Base-by-base conservation (phyloP, 92 coral and sea anemone species). In the Blastomussa wellsi region DNA sequence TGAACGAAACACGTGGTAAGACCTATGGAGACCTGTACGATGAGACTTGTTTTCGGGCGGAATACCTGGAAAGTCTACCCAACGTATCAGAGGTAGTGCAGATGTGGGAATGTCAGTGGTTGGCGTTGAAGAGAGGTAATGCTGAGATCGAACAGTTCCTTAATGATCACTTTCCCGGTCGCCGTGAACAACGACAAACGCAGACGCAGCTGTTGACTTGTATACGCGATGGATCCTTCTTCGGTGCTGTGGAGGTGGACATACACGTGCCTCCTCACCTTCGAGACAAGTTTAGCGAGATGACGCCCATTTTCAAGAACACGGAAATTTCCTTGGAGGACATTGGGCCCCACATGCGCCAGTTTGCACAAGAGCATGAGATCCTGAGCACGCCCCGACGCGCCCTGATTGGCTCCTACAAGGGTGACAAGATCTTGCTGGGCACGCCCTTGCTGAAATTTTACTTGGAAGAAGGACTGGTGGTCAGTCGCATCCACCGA, bases 271-370 rank as follows among this genome's bases (percentile, higher is more conserved):
- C 90, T 0, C 80, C 57, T 22, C n/a, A 83, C 26, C 77, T 86
- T 41, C 76, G 79, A n/a, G 79, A 76, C 1, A 86, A 73, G 36
- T 86, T 86, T 57, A 17, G 29, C 5, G 49, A 36, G n/a, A 37
- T 70, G 75, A 37, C 73, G 29, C 91, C 91, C 22, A 70, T 88
- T 28, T 88, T 89, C 37, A 84, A 74, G 29, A 89, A 89, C 51
- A 53, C 49, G 2, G 64, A 79, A 29, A 75, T 89, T 3, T 24
- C 72, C 11, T 67, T 87, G 1, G 83, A 75, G 19, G 81, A 83
- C 29, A 78, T 88, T 57, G 88, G 91, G 0, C 72, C 65, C 22
- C 60, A 36, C 79, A 88, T 82, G 89, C 80, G 80, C 36, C 0
- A 17, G 10, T 62, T 62, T 29, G 5, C 35, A 14, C 33, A 62